A percentile compares a stretch with the other conserved stretches of the same genome.
These are phyloP conservation scores for Sebastes matsubarae DNA, from an alignment of 2,797 vertebrate species.

Conservation along the genomic window DNA sequence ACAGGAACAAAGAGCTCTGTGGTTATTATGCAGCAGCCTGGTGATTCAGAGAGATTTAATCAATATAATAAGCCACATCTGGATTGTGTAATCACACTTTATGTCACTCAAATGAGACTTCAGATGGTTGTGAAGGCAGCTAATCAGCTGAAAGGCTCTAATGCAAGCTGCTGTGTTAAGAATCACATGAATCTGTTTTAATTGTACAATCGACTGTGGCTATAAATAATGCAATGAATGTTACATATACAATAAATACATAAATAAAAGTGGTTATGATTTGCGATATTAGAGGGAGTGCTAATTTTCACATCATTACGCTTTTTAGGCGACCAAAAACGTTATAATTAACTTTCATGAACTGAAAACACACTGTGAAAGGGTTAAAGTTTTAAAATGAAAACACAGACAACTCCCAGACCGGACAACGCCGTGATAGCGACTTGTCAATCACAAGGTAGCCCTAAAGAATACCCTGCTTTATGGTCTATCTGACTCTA, in stretches of 20 bases:
- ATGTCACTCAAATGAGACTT: background rate
- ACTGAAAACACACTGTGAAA: too few relatives aligned
- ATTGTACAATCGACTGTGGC: too few relatives aligned
- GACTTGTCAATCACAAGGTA: fast-evolving
- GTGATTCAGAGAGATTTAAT: background rate
- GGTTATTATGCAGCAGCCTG: background rate
- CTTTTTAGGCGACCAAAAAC: too few relatives aligned
- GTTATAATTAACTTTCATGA: too few relatives aligned
- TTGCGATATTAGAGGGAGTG: too few relatives aligned
- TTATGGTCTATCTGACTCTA: too few relatives aligned
- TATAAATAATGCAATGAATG: too few relatives aligned
- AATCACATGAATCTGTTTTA: background rate
- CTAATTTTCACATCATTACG: too few relatives aligned
- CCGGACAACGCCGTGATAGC: too few relatives aligned
- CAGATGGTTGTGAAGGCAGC: background rate
- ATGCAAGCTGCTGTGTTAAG: background rate
- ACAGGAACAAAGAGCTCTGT: background rate
- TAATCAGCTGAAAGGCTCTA: background rate
- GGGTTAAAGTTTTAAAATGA: too few relatives aligned
- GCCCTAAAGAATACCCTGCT: too few relatives aligned
- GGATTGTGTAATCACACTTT: background rate
- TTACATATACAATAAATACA: background rate
- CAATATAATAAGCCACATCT: background rate
- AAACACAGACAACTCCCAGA: too few relatives aligned
- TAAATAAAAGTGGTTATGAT: background rate